These are phyloP conservation scores for Stenodera caucasica DNA, from an alignment of 2,888 invertebrate species.

Conservation along the genomic window DNA sequence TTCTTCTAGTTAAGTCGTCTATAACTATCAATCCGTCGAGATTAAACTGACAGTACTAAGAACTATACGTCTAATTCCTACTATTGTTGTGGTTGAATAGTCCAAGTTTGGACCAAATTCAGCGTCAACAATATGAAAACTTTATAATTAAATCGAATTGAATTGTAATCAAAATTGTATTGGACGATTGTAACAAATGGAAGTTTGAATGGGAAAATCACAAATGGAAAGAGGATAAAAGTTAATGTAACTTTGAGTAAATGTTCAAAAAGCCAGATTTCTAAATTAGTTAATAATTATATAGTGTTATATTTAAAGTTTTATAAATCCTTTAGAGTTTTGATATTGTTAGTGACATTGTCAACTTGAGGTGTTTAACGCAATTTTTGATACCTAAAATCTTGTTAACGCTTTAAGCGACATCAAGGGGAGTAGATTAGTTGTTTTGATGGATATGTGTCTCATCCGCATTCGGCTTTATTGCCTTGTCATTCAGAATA, in stretches of 20 bases:
- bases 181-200: conserved; percentile 37
- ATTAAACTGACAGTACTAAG: background rate
- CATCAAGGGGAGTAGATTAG: conserved; percentile 10
- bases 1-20: conserved; percentile 26
- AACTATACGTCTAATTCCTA: conserved; percentile 39
- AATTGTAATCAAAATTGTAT: conserved; percentile 35
- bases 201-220: conserved; percentile 40
- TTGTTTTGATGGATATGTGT: conserved; percentile 12
- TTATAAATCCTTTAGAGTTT: no score
- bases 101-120: conserved; percentile 41
- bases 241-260: conserved; percentile 23
- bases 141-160: conserved; percentile 29
- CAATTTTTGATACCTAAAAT: conserved; percentile 15
- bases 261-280: conserved; percentile 7
- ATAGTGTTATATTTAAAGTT: no score
- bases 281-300: no score
- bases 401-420: conserved; percentile 9
- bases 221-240: conserved; percentile 41
- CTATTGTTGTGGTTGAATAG: conserved; percentile 44
- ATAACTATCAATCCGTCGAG: background rate
- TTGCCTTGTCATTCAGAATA: conserved; percentile 1
- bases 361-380: conserved; percentile 4
- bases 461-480: conserved; percentile 5
- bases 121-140: conserved; percentile 38
- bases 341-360: conserved; percentile 13